Evolutionary conservation across 2,888 invertebrate species (phyloP).

Genomic region (Thecocarcelia acutangulata): DNA sequence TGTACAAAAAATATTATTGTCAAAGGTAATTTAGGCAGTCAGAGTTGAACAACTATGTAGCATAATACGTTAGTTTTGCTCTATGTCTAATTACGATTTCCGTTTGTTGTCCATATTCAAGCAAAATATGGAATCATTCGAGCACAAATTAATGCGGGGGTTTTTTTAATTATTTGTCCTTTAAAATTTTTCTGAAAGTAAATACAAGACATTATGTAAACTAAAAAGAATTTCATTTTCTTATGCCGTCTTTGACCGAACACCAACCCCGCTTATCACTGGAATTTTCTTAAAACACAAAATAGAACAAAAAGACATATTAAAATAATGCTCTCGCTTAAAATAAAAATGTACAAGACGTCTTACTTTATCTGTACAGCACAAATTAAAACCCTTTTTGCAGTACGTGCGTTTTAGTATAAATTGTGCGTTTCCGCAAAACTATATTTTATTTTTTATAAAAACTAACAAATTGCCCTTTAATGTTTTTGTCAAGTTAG

Average conservation of each 20-base stretch:
- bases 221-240: too few species aligned
- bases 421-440: constrained; percentile 71
- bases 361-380: background rate
- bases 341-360: background rate
- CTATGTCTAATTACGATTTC: constrained; percentile 66
- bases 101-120: too few species aligned
- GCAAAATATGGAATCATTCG: too few species aligned
- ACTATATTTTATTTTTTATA: background rate
- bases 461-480: constrained; percentile 56
- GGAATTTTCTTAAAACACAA: constrained; percentile 14
- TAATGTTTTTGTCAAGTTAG: constrained; percentile 40
- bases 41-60: too few species aligned
- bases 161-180: constrained; percentile 43
- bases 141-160: constrained; percentile 37
- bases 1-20: too few species aligned
- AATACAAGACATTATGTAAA: too few species aligned
- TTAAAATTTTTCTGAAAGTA: too few species aligned
- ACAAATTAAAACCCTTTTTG: constrained; percentile 28
- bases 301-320: constrained; percentile 3
- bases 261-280: too few species aligned
- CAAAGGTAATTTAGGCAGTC: too few species aligned
- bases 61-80: constrained; percentile 28
- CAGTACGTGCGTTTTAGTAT: constrained; percentile 36
- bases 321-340: too few species aligned
- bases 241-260: too few species aligned